A percentile compares a stretch with the other conserved stretches of the same genome.
These are phyloP conservation scores for Neogale vison DNA, from an alignment of 2,113 vertebrate genomes.

Conservation along the genomic window DNA sequence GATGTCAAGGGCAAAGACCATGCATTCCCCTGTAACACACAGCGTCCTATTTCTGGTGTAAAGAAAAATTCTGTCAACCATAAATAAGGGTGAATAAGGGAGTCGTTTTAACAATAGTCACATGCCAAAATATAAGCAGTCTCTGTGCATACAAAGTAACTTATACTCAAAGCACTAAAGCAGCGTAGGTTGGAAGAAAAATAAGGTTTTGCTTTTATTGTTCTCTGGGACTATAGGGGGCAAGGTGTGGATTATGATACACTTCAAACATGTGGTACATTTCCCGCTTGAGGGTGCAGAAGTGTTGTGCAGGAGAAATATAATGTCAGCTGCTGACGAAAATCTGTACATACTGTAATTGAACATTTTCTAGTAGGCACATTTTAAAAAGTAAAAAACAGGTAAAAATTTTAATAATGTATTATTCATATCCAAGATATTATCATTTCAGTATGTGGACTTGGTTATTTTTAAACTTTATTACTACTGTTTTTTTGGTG, in stretches of 20 bases:
- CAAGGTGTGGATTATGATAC: background rate
- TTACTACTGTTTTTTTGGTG: background rate
- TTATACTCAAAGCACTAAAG: background rate
- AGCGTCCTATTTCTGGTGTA: background rate
- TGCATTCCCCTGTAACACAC: background rate
- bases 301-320: background rate
- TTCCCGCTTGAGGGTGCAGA: background rate
- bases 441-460: background rate
- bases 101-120: background rate
- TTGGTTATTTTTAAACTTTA: background rate
- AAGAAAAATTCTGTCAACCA: background rate
- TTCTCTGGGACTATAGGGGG: background rate
- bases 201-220: background rate
- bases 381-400: slow-evolving; percentile 39
- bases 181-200: background rate
- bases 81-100: background rate
- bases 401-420: slow-evolving; percentile 28
- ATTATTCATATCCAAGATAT: background rate
- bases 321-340: background rate
- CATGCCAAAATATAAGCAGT: background rate
- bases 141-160: background rate
- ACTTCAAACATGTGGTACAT: slow-evolving; percentile 9
- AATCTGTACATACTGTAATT: background rate
- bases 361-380: background rate
- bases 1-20: background rate